phyloP scores from a whole-genome alignment of 30 jellyfish, hydroid and myxozoan species.

The Pseudorhiza aurosa region DNA sequence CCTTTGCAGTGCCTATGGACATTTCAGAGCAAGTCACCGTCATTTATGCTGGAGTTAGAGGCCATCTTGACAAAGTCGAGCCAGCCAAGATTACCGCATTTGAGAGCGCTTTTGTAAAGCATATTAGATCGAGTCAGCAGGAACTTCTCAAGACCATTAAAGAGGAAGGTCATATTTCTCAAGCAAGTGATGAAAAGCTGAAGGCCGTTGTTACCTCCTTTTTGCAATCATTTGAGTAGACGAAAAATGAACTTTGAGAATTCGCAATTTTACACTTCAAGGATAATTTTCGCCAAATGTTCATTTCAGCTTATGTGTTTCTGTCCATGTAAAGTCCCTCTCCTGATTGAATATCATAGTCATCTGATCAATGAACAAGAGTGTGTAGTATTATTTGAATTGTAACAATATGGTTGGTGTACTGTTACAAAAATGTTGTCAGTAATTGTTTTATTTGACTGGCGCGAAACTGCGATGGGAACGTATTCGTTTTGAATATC shows the following conservation, averaged over 20 bases:
- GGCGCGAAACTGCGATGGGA: too few species aligned
- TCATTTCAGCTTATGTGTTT: constrained; percentile 26
- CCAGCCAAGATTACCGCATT: constrained; percentile 93
- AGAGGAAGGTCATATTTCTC: constrained; percentile 97
- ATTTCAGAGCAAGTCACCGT: constrained; percentile 98
- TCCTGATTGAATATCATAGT: constrained; percentile 44
- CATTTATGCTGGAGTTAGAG: constrained; percentile 98
- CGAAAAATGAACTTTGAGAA: neutral
- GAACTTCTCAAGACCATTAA: constrained; percentile 83
- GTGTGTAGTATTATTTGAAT: constrained; percentile 47
- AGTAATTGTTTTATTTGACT: neutral
- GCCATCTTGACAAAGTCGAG: constrained; percentile 93
- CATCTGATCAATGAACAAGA: constrained; percentile 28
- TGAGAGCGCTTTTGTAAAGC: constrained; percentile 88
- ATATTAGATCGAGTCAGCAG: constrained; percentile 77
- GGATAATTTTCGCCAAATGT: neutral
- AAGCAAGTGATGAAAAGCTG: constrained; percentile 87
- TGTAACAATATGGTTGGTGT: constrained; percentile 1
- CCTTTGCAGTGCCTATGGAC: constrained; percentile 97
- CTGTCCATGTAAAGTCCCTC: constrained; percentile 53
- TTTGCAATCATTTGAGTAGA: constrained; percentile 85
- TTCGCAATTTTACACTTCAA: neutral
- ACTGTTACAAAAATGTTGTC: neutral
- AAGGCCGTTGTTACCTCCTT: constrained; percentile 84
- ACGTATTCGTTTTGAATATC: too few species aligned